Percentiles rank a stretch among this genome's conserved stretches.
phyloP scores from a whole-genome alignment of 2,797 vertebrate species.

The Pygocentrus nattereri region DNA sequence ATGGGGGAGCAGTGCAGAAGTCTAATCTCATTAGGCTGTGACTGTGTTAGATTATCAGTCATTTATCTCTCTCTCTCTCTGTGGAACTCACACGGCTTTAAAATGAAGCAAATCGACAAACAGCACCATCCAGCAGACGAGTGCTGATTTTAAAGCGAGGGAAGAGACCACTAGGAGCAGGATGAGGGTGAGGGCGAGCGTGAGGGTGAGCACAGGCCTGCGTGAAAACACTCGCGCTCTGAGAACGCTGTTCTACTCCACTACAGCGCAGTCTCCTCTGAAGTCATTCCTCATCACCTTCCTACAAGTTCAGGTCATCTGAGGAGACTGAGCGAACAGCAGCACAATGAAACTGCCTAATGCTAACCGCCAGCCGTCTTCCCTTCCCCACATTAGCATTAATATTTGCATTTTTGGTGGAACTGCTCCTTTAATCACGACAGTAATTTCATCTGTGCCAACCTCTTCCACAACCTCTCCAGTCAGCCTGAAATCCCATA shows the following conservation, averaged over 20 bases:
- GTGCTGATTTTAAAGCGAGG: constrained; percentile 19
- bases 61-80: no score
- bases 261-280: constrained; percentile 1
- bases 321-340: background rate
- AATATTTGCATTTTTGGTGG: background rate
- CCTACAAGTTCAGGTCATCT: constrained; percentile 19
- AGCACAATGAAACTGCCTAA: background rate
- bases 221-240: background rate
- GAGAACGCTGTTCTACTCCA: background rate
- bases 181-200: background rate
- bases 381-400: background rate
- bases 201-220: constrained; percentile 27
- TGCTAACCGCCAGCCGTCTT: background rate
- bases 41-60: constrained; percentile 59
- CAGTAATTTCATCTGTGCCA: constrained; percentile 55
- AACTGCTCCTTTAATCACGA: constrained; percentile 52
- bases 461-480: constrained; percentile 52
- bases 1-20: background rate
- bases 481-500: constrained; percentile 25
- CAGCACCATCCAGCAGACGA: constrained; percentile 41
- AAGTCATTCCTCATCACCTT: constrained; percentile 5
- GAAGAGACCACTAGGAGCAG: background rate
- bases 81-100: constrained; percentile 42
- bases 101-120: constrained; percentile 56
- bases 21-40: constrained; percentile 52